A percentile compares a stretch with the other conserved stretches of the same genome.
These are phyloP conservation scores for Scaptomyza hsui DNA, from an alignment of 1,140 invertebrate species.

Conservation along the genomic window DNA sequence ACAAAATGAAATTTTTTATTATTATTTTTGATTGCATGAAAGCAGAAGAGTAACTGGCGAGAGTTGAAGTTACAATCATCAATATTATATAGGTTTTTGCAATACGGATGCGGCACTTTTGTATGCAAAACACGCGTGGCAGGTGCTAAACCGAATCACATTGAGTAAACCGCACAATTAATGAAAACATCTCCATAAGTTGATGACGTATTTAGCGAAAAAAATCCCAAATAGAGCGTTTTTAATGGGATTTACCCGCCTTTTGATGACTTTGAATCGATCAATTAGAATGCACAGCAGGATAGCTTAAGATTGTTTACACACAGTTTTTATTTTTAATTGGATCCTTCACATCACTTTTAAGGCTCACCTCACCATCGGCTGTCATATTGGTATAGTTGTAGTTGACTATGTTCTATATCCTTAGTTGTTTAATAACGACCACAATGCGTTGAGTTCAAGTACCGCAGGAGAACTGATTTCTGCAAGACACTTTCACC, in stretches of 20 bases:
- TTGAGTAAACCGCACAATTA: conserved; percentile 21
- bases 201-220: conserved; percentile 33
- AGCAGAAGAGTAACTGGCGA: conserved; percentile 3
- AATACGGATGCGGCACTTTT: conserved; percentile 37
- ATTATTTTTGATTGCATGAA: neutral
- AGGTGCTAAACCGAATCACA: conserved; percentile 20
- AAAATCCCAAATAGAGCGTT: conserved; percentile 39
- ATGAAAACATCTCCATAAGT: conserved; percentile 30
- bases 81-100: neutral
- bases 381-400: conserved; percentile 5
- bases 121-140: conserved; percentile 42
- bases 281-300: conserved; percentile 22
- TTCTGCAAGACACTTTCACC: conserved; percentile 14
- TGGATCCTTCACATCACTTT: conserved; percentile 25
- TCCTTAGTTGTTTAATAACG: neutral
- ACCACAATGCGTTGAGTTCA: conserved; percentile 10
- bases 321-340: conserved; percentile 8
- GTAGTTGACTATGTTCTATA: neutral
- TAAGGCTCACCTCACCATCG: conserved; percentile 5
- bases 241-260: conserved; percentile 32
- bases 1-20: conserved; percentile 10
- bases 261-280: conserved; percentile 46
- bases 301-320: neutral
- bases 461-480: conserved; percentile 20
- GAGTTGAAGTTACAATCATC: conserved; percentile 15